Evolutionary conservation across 2,797 vertebrate species (phyloP).

Genomic region (Clarias fuscus): DNA sequence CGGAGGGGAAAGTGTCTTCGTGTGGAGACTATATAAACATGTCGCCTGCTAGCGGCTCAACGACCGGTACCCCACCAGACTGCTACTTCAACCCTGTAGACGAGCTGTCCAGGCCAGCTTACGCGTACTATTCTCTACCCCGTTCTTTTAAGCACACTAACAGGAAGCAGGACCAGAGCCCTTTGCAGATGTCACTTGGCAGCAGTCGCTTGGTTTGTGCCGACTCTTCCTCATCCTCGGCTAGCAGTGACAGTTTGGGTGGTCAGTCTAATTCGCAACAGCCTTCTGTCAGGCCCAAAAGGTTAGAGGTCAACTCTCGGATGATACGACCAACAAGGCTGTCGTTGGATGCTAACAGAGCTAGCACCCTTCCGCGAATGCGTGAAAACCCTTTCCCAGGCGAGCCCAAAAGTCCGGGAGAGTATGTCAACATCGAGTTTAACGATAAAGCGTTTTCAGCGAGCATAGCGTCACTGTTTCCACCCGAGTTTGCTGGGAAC

Average conservation of each 20-base stretch:
- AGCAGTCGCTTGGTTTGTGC: constrained; percentile 74
- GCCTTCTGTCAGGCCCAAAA: constrained; percentile 64
- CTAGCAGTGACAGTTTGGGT: constrained; percentile 82
- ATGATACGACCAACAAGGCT: constrained; percentile 78
- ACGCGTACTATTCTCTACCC: constrained; percentile 84
- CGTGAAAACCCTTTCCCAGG: constrained; percentile 77
- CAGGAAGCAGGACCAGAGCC: constrained; percentile 65
- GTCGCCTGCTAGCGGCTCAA: constrained; percentile 83
- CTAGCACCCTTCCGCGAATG: constrained; percentile 81
- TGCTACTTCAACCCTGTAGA: constrained; percentile 74
- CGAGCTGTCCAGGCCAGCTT: constrained; percentile 71
- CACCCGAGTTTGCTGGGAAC: constrained; percentile 55
- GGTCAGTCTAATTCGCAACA: constrained; percentile 58
- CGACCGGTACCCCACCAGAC: constrained; percentile 82
- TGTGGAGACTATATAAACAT: constrained; percentile 86
- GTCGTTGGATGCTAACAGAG: constrained; percentile 78
- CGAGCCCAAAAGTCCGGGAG: constrained; percentile 84
- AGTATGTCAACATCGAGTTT: constrained; percentile 86
- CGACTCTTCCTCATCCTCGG: constrained; percentile 76
- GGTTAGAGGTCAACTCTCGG: constrained; percentile 72
- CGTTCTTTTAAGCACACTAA: constrained; percentile 83
- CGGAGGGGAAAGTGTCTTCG: constrained; percentile 73
- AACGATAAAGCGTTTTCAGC: constrained; percentile 71
- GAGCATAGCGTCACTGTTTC: constrained; percentile 60
- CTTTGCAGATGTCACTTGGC: constrained; percentile 72